Evolutionary conservation across 1,140 invertebrate genomes (phyloP).

Genomic region (Leptoteleia sp.): DNA sequence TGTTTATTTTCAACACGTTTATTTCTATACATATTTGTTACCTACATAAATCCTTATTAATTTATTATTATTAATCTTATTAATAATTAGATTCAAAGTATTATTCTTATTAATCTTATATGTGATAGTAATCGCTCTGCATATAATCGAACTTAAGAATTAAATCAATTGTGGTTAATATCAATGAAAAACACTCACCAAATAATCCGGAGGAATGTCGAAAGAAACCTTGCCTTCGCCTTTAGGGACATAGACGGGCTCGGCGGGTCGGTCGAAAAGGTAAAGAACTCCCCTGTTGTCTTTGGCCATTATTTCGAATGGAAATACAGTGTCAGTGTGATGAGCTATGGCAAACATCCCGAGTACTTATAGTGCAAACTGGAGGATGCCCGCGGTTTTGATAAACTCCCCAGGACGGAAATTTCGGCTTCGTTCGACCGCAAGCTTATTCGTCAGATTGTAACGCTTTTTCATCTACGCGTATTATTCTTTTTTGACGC

Average conservation of each 20-base stretch:
- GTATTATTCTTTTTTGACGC: neutral
- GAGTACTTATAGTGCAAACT: conserved; percentile 43
- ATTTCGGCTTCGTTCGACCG: conserved; percentile 19
- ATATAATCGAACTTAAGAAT: too few species aligned
- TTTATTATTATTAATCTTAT: neutral
- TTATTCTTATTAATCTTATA: too few species aligned
- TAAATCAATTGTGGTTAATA: too few species aligned
- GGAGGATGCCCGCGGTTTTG: conserved; percentile 45
- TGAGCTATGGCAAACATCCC: neutral
- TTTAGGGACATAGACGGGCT: conserved; percentile 85
- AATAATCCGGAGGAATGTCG: conserved; percentile 83
- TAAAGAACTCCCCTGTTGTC: conserved; percentile 77
- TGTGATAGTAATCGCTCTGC: too few species aligned
- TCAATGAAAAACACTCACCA: conserved; percentile 78
- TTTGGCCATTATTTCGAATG: conserved; percentile 31
- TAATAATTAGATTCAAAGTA: too few species aligned
- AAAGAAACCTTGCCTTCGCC: conserved; percentile 77
- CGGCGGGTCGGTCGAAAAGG: conserved; percentile 88
- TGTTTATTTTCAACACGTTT: too few species aligned
- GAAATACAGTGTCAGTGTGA: conserved; percentile 41
- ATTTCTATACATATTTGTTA: too few species aligned
- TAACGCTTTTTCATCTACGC: too few species aligned
- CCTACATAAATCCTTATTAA: too few species aligned
- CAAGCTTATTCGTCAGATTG: conserved; percentile 13
- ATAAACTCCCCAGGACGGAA: conserved; percentile 18